Evolutionary conservation across 1,140 invertebrate species (phyloP).

Genomic region (Zaprionus nigranus): DNA sequence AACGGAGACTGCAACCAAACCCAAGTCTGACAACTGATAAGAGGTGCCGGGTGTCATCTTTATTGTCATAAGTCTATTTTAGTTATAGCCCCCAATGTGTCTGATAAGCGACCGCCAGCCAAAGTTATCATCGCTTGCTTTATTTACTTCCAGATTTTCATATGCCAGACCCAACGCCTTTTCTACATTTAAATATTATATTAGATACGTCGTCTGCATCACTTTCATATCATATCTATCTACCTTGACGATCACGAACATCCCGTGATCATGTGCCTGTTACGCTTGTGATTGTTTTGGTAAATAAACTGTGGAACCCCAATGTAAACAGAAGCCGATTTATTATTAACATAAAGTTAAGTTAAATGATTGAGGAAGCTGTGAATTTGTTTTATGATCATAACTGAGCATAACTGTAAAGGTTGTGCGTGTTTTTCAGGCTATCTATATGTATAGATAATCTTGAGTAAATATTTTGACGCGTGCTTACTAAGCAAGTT

Average conservation of each 20-base stretch:
- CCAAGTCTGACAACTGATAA: slow-evolving; percentile 49
- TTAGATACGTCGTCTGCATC: slow-evolving; percentile 2
- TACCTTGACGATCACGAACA: slow-evolving; percentile 17
- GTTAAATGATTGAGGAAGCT: slow-evolving; percentile 11
- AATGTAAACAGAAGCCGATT: slow-evolving; percentile 17
- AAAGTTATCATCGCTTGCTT: slow-evolving; percentile 29
- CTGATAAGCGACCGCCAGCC: slow-evolving; percentile 48
- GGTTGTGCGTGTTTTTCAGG: background rate
- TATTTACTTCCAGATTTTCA: slow-evolving; percentile 48
- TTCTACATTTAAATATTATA: slow-evolving; percentile 46
- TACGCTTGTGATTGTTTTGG: slow-evolving; percentile 4
- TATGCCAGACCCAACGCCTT: slow-evolving; percentile 36
- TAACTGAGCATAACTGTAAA: background rate
- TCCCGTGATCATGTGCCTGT: slow-evolving; percentile 17
- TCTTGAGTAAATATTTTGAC: slow-evolving; percentile 33
- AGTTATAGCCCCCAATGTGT: slow-evolving; percentile 50
- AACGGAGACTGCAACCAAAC: slow-evolving; percentile 16
- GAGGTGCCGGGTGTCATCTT: slow-evolving; percentile 48
- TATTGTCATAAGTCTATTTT: slow-evolving; percentile 63
- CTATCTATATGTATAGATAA: slow-evolving; percentile 9
- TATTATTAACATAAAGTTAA: background rate
- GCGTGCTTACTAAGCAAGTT: background rate
- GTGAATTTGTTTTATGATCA: slow-evolving; percentile 17
- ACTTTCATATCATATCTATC: background rate
- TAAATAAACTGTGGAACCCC: slow-evolving; percentile 25